Evolutionary conservation across 2,888 invertebrate genomes (phyloP), one percentile per base, ranked within the genome.

Genomic region (Dione juno): DNA sequence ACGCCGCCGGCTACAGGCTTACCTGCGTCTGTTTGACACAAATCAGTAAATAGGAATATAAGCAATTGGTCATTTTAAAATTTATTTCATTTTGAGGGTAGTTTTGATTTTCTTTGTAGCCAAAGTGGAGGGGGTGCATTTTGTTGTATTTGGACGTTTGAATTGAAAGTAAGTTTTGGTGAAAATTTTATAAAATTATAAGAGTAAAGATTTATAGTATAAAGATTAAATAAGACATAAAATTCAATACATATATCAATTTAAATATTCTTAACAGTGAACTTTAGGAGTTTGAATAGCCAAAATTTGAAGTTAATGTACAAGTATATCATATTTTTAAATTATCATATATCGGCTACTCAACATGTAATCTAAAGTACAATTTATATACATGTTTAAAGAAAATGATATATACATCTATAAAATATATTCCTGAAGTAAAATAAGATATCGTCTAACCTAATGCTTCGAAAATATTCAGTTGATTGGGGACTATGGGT

Each of bases 401-500:
- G 14, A 10, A 54, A 1, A 16, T 54, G n/a, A 3, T 35, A n/a
- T 53, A 35, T 16, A 37, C 10, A n/a, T 37, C n/a, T 11, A 57
- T n/a, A 35, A 35, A 57, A 37, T 57, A 10, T 37, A 57, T 57
- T 11, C 16, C 7, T 40, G 16, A 57, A 57, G 37, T 57, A 35
- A 57, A 89, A 91, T 89, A 85, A 84, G 88, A 90, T 90, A 90
- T 89, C 82, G 82, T 72, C 80, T 77, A 84, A 86, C 84, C 85
- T 87, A 86, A 87, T 88, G 86, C 79, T 80, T 79, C 82, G 84
- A 86, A 87, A 89, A 90, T 88, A 88, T 90, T 88, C 89, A 84
- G 88, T 88, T 87, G 90, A 88, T 90, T 89, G 87, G 90, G 90
- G 90, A 90, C 82, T 89, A 89, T 85, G 87, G 86, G 84, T 86